A percentile compares a stretch with the other conserved stretches of the same genome.
Conservation (phyloP, 2,113 vertebrate genomes). For the Trochalopteron elliotii region DNA sequence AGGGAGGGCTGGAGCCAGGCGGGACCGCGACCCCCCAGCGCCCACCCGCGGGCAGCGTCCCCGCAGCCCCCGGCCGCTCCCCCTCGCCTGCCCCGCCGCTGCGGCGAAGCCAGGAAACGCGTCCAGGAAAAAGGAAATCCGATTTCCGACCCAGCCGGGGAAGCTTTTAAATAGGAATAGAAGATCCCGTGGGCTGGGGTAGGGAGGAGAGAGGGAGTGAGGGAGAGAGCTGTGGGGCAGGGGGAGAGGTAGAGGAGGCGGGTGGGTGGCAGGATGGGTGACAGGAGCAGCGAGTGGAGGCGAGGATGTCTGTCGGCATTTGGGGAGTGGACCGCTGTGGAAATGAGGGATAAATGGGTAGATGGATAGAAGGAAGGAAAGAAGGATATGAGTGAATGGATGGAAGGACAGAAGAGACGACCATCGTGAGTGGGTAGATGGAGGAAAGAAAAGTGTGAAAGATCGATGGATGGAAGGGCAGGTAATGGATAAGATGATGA, state of each 20-base stretch:
- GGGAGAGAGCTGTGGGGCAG: not conserved
- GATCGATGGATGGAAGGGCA: not conserved
- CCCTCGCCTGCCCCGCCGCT: conserved; percentile 24
- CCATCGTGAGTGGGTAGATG: not conserved
- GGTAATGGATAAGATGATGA: not conserved
- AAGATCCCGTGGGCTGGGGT: not conserved
- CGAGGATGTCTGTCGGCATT: not conserved
- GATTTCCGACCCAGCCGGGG: conserved; percentile 85
- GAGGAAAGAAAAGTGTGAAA: not conserved
- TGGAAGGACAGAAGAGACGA: not conserved
- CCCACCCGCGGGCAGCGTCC: not conserved
- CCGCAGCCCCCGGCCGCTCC: conserved; percentile 41
- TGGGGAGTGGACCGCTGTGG: not conserved
- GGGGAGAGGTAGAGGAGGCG: not conserved
- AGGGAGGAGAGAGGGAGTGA: not conserved
- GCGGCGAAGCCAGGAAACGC: conserved; percentile 92
- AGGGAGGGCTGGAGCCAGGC: not conserved
- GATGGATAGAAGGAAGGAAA: not conserved
- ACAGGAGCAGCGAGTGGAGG: not conserved
- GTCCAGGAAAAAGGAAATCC: conserved; percentile 99
- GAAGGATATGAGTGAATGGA: not conserved
- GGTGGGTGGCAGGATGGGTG: not conserved
- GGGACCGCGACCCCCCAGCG: not conserved
- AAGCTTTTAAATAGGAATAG: conserved; percentile 74
- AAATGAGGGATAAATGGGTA: not conserved